A percentile compares a stretch with the other conserved stretches of the same genome.
phyloP scores from a whole-genome alignment of 2,797 vertebrate genomes.

The Ataeniobius toweri region DNA sequence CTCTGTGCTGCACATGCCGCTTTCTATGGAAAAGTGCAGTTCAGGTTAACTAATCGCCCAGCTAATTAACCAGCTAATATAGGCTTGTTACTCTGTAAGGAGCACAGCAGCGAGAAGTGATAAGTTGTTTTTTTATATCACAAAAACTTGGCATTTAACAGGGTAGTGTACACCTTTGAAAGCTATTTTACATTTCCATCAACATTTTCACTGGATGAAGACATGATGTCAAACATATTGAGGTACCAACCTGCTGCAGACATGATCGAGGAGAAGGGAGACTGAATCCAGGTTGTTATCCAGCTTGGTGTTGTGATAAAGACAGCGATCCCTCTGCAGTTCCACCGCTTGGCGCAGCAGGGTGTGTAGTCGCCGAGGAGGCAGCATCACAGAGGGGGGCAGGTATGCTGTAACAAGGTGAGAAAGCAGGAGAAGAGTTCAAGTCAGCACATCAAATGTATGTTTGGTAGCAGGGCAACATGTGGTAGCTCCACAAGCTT shows the following conservation, averaged over 20 bases:
- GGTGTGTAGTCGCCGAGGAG: conserved; percentile 95
- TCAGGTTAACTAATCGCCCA: not conserved
- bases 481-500: not conserved
- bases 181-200: not conserved
- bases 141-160: not conserved
- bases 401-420: conserved; percentile 85
- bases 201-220: not conserved
- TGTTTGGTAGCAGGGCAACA: not conserved
- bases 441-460: not conserved
- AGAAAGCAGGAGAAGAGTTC: not conserved
- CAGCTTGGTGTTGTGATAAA: conserved; percentile 98
- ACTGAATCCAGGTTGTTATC: conserved; percentile 95
- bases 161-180: not conserved
- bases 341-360: conserved; percentile 96
- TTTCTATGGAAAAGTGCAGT: not conserved
- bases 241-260: conserved; percentile 92
- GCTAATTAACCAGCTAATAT: not conserved
- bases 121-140: not conserved
- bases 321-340: conserved; percentile 97
- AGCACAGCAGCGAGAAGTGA: not conserved
- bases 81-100: not conserved
- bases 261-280: conserved; percentile 95
- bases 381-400: conserved; percentile 98
- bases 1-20: too few species aligned
- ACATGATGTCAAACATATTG: conserved; percentile 18